These are phyloP conservation scores for Acrobasis suavella DNA, from an alignment of 2,888 invertebrate genomes.

Conservation along the genomic window DNA sequence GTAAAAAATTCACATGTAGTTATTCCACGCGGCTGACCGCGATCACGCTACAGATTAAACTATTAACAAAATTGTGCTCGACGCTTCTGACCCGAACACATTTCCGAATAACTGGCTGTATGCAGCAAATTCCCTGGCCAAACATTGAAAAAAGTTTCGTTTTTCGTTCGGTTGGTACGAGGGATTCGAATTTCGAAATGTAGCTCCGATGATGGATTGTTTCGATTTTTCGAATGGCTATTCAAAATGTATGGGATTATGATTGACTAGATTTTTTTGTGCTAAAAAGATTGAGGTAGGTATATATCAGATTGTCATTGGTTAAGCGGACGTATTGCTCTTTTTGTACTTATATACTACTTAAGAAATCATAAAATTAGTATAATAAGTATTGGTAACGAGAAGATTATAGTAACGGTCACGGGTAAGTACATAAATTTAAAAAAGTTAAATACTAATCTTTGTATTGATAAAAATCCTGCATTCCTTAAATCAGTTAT, in stretches of 20 bases:
- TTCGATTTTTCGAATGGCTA: neutral
- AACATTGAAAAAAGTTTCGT: conserved; percentile 19
- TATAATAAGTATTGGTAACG: too few species aligned
- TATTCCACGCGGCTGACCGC: conserved; percentile 54
- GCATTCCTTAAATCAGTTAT: too few species aligned
- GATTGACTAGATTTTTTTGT: conserved; percentile 8
- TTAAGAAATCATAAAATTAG: too few species aligned
- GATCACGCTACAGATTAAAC: conserved; percentile 71
- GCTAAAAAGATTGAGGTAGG: neutral
- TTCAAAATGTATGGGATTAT: conserved; percentile 13
- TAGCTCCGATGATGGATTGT: neutral
- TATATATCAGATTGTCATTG: neutral
- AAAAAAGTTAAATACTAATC: too few species aligned
- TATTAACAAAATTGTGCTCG: conserved; percentile 69
- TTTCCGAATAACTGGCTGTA: conserved; percentile 40
- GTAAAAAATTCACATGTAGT: conserved; percentile 68
- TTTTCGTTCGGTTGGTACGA: conserved; percentile 12
- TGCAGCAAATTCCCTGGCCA: conserved; percentile 13
- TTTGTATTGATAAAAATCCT: too few species aligned
- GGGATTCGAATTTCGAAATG: conserved; percentile 14
- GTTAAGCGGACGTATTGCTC: too few species aligned
- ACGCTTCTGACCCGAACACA: conserved; percentile 37
- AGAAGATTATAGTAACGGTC: too few species aligned
- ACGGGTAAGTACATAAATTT: too few species aligned
- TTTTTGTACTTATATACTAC: too few species aligned